Evolutionary conservation across 2,113 vertebrate genomes (phyloP).

Genomic region (Heloderma charlesbogerti): DNA sequence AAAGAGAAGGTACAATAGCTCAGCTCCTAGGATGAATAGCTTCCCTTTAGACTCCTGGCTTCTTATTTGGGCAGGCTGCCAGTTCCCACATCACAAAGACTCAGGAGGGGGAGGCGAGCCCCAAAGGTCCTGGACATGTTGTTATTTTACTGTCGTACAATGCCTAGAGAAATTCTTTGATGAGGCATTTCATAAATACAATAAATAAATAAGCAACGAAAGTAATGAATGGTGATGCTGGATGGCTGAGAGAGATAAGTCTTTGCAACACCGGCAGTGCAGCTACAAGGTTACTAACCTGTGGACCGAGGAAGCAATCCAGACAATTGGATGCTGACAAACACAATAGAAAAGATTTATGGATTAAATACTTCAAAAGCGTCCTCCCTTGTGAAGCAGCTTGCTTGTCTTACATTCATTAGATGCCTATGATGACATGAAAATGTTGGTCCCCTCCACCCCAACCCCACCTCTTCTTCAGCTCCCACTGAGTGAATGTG

Average conservation of each 20-base stretch:
- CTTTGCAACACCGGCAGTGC: constrained; percentile 47
- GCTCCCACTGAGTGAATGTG: constrained; percentile 11
- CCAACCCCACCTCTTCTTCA: not conserved
- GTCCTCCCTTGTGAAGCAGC: constrained; percentile 34
- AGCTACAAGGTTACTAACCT: constrained; percentile 48
- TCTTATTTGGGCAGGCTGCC: not conserved
- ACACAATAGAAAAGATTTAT: constrained; percentile 49
- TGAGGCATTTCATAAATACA: not conserved
- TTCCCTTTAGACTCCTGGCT: not conserved
- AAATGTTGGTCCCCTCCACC: not conserved
- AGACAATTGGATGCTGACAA: constrained; percentile 61
- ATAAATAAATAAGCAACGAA: not conserved
- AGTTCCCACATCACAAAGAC: not conserved
- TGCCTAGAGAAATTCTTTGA: not conserved
- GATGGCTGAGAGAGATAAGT: constrained; percentile 24
- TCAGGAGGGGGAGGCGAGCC: no score
- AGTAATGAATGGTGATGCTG: constrained; percentile 54
- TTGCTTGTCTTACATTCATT: constrained; percentile 51
- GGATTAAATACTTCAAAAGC: constrained; percentile 44
- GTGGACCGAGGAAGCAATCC: constrained; percentile 51
- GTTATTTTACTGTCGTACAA: not conserved
- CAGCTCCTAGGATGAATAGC: not conserved
- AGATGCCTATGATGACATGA: constrained; percentile 32
- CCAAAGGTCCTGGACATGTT: no score
- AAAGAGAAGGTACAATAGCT: not conserved